A percentile compares a stretch with the other conserved stretches of the same genome.
Conservation (phyloP, 2,797 vertebrate genomes). For the Sebastes minor region DNA sequence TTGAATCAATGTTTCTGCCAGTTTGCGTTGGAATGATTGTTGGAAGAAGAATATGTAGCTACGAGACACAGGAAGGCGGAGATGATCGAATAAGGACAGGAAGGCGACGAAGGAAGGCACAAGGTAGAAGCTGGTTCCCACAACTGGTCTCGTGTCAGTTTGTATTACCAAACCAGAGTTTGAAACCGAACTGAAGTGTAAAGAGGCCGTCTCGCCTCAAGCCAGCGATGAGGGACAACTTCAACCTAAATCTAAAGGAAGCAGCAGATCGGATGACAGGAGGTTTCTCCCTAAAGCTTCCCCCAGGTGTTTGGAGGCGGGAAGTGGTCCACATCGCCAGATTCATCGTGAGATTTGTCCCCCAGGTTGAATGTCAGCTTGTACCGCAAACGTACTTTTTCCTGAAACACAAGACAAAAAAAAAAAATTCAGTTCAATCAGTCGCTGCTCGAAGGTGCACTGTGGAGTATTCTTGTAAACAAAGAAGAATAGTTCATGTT, state of each 20-base stretch:
- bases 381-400: conserved; percentile 96
- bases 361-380: conserved; percentile 94
- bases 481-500: neutral
- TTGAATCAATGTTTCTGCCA: conserved; percentile 20
- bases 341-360: conserved; percentile 90
- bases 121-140: conserved; percentile 57
- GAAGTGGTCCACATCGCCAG: conserved; percentile 95
- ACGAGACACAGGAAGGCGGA: conserved; percentile 8
- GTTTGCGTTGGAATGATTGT: conserved; percentile 41
- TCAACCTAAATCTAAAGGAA: conserved; percentile 64
- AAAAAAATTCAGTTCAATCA: neutral
- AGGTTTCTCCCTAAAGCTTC: conserved; percentile 82
- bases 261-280: conserved; percentile 64
- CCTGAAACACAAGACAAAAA: conserved; percentile 76
- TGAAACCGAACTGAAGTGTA: conserved; percentile 18
- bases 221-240: conserved; percentile 31
- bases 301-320: conserved; percentile 93
- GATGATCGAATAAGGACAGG: conserved; percentile 49
- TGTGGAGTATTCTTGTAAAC: neutral
- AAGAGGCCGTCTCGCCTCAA: conserved; percentile 10
- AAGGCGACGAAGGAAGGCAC: conserved; percentile 70
- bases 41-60: conserved; percentile 19
- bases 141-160: conserved; percentile 38
- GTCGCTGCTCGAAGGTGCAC: neutral
- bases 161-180: conserved; percentile 24